Evolutionary conservation across 2,888 invertebrate species (phyloP).

Genomic region (Spilosoma lubricipeda): DNA sequence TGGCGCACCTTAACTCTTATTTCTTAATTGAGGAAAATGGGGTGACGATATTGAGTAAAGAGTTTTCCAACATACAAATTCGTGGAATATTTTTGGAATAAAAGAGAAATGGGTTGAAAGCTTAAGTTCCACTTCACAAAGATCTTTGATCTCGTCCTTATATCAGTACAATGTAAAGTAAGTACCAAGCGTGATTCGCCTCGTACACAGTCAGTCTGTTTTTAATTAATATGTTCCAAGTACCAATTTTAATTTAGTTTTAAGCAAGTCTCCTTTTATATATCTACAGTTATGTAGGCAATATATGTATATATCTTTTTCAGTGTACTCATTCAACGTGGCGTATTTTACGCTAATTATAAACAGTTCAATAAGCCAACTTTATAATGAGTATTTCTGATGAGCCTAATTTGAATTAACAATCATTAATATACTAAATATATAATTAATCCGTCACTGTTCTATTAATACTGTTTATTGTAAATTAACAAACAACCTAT

Average conservation of each 20-base stretch:
- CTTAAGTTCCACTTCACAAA: constrained; percentile 1
- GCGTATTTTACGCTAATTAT: constrained; percentile 68
- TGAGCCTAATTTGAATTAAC: constrained; percentile 36
- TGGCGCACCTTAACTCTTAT: background rate
- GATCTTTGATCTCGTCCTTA: constrained; percentile 12
- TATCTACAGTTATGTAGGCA: background rate
- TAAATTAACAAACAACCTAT: background rate
- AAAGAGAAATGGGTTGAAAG: background rate
- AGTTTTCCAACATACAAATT: background rate
- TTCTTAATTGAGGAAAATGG: background rate
- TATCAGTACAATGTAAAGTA: constrained; percentile 2
- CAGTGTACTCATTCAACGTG: constrained; percentile 58
- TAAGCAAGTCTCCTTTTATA: constrained; percentile 1
- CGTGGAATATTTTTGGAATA: background rate
- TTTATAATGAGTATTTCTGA: constrained; percentile 55
- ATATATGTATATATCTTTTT: constrained; percentile 47
- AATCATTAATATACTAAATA: background rate
- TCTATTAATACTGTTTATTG: background rate
- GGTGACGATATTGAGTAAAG: background rate
- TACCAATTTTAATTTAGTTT: constrained; percentile 11
- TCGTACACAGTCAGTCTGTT: background rate
- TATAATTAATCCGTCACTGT: background rate
- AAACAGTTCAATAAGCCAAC: constrained; percentile 60
- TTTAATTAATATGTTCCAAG: constrained; percentile 1
- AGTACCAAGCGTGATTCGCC: background rate